These are phyloP conservation scores for Brenthis hecate DNA, from an alignment of 2,888 invertebrate species.

Conservation along the genomic window DNA sequence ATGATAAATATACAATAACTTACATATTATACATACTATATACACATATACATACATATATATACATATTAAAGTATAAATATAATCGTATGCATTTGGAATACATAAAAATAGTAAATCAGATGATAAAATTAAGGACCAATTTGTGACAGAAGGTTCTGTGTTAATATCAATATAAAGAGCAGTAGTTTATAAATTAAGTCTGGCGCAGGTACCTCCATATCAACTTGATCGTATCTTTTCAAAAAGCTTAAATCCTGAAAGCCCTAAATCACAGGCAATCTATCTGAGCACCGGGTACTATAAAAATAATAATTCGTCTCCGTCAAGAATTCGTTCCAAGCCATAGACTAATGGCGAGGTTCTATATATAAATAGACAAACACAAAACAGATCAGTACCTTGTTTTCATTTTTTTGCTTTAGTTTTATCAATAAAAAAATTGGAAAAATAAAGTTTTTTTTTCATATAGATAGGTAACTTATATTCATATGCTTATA, in stretches of 20 bases:
- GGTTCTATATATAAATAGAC: slow-evolving; percentile 11
- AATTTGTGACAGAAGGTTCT: too few species aligned
- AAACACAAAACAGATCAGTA: background rate
- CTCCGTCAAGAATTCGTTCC: slow-evolving; percentile 48
- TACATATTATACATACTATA: too few species aligned
- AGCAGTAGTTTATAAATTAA: background rate
- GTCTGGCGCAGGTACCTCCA: slow-evolving; percentile 29
- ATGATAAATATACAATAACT: too few species aligned
- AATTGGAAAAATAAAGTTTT: too few species aligned
- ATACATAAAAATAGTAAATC: too few species aligned
- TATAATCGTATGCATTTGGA: too few species aligned
- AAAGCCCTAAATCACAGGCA: slow-evolving; percentile 74
- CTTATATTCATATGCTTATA: too few species aligned
- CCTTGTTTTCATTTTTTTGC: background rate
- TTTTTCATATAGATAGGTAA: too few species aligned
- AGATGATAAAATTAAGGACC: too few species aligned
- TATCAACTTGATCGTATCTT: slow-evolving; percentile 45
- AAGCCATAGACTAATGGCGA: slow-evolving; percentile 35
- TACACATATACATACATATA: too few species aligned
- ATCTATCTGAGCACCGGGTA: slow-evolving; percentile 71
- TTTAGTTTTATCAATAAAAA: too few species aligned
- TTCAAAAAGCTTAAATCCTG: slow-evolving; percentile 56
- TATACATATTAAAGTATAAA: too few species aligned
- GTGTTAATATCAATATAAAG: slow-evolving; percentile 1
- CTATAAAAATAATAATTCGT: slow-evolving; percentile 79